Base-by-base conservation (phyloP, 2,113 vertebrate species). In the Rhinolophus sinicus region DNA sequence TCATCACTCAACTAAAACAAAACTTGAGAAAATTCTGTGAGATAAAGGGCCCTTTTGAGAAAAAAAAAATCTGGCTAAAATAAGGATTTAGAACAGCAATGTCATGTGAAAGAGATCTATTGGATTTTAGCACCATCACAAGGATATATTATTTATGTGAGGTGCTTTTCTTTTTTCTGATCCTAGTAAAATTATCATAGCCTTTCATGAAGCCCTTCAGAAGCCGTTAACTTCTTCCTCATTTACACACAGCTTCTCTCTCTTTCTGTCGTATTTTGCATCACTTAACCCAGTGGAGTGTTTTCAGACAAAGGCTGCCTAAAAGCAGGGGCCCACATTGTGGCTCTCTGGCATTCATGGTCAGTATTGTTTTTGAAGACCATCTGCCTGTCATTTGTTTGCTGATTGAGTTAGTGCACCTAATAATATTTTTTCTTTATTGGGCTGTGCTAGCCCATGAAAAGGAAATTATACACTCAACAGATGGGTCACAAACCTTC, bases 301-400 rank as follows among this genome's bases (percentile, higher is more conserved):
- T 97, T 97, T 94, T 94, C 93, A 98, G 95, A 98, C 97, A 97
- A 97, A 97, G 89, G 94, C 96, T 88, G 94, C 83, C 94, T 88
- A 60, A 94, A 94, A 95, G 94, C 97, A 67, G 88, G 73, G 94
- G 94, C 91, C 93, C 70, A 87, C 94, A 89, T 78, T 94, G 82
- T 75, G 50, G 38, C 89, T 97, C 82, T 72, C 91, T 52, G 38
- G 93, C 89, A 97, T 96, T 97, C 97, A 97, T 10, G 69, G 92
- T 54, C n/a, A 60, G 96, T 58, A 97, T 97, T 97, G 97, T 97
- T 97, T 98, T 97, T 96, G 95, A 96, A 95, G 97, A 94, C 97
- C 97, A 98, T 97, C 97, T 98, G 97, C 78, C 97, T 97, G 91
- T 97, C 97, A 97, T 97, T 98, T 97, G 97, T 98, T 97, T 97